These are phyloP conservation scores for Myotis davidii DNA, from an alignment of 2,113 vertebrate genomes.

Conservation along the genomic window DNA sequence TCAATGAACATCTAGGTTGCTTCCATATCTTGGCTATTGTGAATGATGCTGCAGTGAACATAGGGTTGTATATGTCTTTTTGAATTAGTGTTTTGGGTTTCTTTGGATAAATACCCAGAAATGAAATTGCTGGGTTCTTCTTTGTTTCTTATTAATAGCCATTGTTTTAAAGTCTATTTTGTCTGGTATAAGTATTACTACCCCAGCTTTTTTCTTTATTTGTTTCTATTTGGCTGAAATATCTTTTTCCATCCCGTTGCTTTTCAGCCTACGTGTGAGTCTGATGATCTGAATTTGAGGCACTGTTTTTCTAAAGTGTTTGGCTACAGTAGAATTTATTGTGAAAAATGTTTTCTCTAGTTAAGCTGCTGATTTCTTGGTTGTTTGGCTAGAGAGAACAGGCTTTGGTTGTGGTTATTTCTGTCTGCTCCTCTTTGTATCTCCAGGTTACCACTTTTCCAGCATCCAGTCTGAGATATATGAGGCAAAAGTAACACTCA, in stretches of 20 bases:
- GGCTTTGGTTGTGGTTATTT: background rate
- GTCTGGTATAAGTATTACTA: background rate
- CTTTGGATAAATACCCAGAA: background rate
- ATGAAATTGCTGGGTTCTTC: background rate
- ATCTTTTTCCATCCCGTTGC: background rate
- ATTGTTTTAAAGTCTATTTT: background rate
- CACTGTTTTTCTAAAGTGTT: background rate
- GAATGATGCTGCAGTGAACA: background rate
- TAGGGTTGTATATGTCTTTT: background rate
- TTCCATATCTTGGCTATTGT: background rate
- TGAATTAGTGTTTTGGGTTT: background rate
- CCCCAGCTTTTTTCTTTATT: background rate
- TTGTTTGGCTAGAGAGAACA: background rate
- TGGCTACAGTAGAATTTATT: background rate
- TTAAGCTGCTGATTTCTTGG: background rate
- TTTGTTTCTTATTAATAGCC: background rate
- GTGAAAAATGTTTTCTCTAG: background rate
- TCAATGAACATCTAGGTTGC: background rate
- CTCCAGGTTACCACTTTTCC: background rate
- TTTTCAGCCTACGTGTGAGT: background rate
- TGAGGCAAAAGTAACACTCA: background rate
- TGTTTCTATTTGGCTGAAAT: background rate
- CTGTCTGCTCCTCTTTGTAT: slow-evolving; percentile 12
- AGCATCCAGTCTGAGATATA: background rate
- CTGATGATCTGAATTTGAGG: background rate